Percentiles rank a stretch among this genome's conserved stretches.
phyloP scores from a whole-genome alignment of 2,797 vertebrate genomes.

The Cryptoblepharus egeriae region DNA sequence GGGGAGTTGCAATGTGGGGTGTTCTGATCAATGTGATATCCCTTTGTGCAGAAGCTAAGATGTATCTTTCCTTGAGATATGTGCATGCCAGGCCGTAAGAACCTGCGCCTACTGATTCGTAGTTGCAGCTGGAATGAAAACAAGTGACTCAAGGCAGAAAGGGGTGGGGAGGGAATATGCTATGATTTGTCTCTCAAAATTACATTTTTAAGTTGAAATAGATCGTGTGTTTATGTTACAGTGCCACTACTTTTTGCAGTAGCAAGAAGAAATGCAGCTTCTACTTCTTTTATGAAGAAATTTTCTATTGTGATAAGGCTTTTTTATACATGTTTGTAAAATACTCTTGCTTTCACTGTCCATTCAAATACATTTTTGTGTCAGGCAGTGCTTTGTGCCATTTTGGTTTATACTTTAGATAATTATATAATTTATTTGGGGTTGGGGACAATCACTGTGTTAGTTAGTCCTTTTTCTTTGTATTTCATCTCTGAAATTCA shows the following conservation, averaged over 20 bases:
- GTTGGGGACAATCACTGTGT: not conserved
- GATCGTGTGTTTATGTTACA: not conserved
- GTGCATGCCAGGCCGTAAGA: not conserved
- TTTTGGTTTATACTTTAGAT: not conserved
- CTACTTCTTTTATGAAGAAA: conserved; percentile 1
- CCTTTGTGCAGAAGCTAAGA: not conserved
- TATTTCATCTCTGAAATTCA: not conserved
- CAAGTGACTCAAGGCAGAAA: not conserved
- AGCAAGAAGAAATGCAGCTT: not conserved
- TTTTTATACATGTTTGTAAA: not conserved
- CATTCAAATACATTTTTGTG: not conserved
- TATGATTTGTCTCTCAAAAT: not conserved
- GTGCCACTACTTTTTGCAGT: not conserved
- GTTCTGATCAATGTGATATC: not conserved
- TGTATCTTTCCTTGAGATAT: not conserved
- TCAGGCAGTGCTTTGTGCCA: not conserved
- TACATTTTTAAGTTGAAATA: not conserved
- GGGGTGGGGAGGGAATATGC: not conserved
- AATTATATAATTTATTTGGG: not conserved
- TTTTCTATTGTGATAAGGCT: not conserved
- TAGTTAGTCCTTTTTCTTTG: not conserved
- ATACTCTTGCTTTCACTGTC: not conserved
- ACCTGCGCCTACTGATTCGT: not conserved
- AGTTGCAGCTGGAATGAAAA: not conserved
- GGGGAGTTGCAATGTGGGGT: not conserved